A percentile compares a stretch with the other conserved stretches of the same genome.
These are phyloP conservation scores for Phrynocephalus guinanensis DNA, from an alignment of 2,797 vertebrate genomes.

Conservation along the genomic window DNA sequence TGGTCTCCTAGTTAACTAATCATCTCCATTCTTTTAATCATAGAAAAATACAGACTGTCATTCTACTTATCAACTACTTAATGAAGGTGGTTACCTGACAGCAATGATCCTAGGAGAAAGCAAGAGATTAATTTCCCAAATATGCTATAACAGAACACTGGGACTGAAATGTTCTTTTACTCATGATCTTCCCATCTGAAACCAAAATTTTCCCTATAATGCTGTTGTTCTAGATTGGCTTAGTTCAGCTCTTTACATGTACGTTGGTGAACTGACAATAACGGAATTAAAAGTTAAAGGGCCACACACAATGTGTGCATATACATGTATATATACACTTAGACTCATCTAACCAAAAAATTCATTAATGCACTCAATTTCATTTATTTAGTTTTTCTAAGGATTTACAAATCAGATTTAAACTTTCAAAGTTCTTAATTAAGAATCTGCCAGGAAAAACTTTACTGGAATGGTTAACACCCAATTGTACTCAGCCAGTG, in stretches of 20 bases:
- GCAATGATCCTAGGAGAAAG: background rate
- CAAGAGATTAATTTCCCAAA: constrained; percentile 19
- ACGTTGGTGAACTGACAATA: background rate
- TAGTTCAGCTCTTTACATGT: background rate
- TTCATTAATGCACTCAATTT: background rate
- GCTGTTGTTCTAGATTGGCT: background rate
- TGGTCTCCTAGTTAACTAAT: constrained; percentile 22
- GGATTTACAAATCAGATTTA: background rate
- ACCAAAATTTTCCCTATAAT: background rate
- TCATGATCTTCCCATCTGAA: background rate
- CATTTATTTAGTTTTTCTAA: background rate
- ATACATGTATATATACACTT: too few species aligned
- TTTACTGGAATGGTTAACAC: background rate
- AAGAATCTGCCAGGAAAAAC: background rate
- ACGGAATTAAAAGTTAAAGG: background rate
- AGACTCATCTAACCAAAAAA: background rate
- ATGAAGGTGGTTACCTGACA: constrained; percentile 36
- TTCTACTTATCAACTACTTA: constrained; percentile 21
- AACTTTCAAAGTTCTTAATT: background rate
- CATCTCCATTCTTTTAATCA: constrained; percentile 18
- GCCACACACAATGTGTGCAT: background rate
- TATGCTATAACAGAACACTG: constrained; percentile 26
- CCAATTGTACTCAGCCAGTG: too few species aligned
- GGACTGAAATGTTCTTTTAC: background rate
- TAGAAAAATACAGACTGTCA: constrained; percentile 45